Base-by-base conservation (phyloP, 30 jellyfish, hydroid and myxozoan genomes). In the Sanderia malayensis region DNA sequence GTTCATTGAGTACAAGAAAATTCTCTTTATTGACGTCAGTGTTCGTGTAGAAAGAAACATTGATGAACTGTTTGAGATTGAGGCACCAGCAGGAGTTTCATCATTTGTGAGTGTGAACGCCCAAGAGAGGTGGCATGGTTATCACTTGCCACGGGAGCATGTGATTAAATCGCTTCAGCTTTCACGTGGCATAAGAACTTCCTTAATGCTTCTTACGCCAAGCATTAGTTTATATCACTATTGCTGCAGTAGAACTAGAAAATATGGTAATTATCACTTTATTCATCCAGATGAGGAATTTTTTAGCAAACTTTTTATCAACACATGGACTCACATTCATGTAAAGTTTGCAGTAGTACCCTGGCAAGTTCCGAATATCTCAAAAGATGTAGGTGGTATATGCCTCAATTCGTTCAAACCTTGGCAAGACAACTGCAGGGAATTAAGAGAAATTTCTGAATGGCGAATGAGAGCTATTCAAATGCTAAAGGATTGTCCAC, bases 301-400 rank as follows among this genome's bases (percentile, higher is more conserved):
- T 44, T 41, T 80, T 31, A 67, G 82, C 0, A 58, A 44, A 31
- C 60, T 68, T 10, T 80, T 80, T 32, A 26, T 31, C 9, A 61
- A 28, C 53, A 78, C 44, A 25, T 80, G 93, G 93, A 80, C 93
- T 37, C 93, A 80, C 47, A 80, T 80, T 9, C 84, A 80, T 32
- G 52, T 72, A 7, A 80, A 80, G 28, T 80, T 47, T 59, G 93
- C 93, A 17, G 17, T 67, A 37, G 67, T 80, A 1, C 84, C 80
- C 2, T 80, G 93, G 93, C 93, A 80, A 52, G 89, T 58, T 11
- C 31, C 52, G 53, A 27, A 33, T 25, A 28, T 32, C 9, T 44
- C 58, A 20, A 22, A 31, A 3, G 81, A 66, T 17, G 74, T 70
- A 19, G 34, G 25, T 52, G 81, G 81, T 10, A 55, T 78, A 17